Percentiles rank a stretch among this genome's conserved stretches.
Conservation (phyloP, 2,797 vertebrate species). For the Crax fasciolata region DNA sequence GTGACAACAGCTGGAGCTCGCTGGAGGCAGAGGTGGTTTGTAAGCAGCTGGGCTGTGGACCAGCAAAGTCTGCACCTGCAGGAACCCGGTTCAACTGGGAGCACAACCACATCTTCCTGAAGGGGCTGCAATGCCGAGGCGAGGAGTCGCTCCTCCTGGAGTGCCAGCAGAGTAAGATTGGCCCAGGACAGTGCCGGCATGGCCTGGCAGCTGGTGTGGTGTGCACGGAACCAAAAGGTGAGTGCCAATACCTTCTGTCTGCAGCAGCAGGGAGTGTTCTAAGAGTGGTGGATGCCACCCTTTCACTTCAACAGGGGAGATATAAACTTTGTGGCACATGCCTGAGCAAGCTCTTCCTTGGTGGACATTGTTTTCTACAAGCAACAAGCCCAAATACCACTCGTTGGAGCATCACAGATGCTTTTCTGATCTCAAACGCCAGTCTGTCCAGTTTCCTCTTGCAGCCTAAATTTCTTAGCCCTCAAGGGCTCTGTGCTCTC, state of each 20-base stretch:
- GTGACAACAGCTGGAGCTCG: constrained; percentile 70
- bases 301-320: background rate
- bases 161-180: background rate
- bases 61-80: rapidly evolving
- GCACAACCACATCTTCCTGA: rapidly evolving
- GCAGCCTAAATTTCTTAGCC: background rate
- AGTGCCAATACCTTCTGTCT: rapidly evolving
- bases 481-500: background rate
- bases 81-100: background rate
- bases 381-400: background rate
- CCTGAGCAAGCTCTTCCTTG: background rate
- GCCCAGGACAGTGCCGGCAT: rapidly evolving
- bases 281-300: background rate
- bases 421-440: background rate
- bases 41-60: constrained; percentile 72
- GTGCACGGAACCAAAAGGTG: background rate
- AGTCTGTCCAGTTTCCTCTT: background rate
- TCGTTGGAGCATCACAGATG: rapidly evolving
- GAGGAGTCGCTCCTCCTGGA: background rate
- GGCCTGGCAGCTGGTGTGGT: background rate
- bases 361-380: background rate
- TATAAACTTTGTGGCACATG: background rate
- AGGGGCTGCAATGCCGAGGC: background rate
- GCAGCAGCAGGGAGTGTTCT: rapidly evolving
- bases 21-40: constrained; percentile 70